A percentile compares a stretch with the other conserved stretches of the same genome.
phyloP scores from a whole-genome alignment of 2,888 invertebrate genomes.

The Drosophila phalerata region DNA sequence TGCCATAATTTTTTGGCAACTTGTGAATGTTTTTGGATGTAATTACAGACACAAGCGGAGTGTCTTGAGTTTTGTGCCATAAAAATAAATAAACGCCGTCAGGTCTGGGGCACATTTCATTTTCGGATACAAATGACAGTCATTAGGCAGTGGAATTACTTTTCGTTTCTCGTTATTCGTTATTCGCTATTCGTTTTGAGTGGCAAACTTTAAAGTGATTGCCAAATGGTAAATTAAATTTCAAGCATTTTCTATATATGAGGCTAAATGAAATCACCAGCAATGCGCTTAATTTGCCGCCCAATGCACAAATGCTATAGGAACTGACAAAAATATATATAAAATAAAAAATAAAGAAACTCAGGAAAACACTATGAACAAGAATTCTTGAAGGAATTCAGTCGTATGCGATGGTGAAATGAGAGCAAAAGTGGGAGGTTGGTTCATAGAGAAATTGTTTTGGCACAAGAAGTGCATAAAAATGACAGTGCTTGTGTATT shows the following conservation, averaged over 20 bases:
- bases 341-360: too few relatives aligned
- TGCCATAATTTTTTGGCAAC: conserved; percentile 58
- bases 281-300: conserved; percentile 76
- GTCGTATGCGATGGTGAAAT: conserved; percentile 28
- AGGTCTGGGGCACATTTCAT: conserved; percentile 62
- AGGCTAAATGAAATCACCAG: conserved; percentile 66
- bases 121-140: conserved; percentile 69
- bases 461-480: conserved; percentile 74
- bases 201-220: conserved; percentile 64
- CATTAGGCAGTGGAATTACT: conserved; percentile 69
- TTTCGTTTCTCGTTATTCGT: conserved; percentile 45
- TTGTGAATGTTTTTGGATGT: conserved; percentile 53
- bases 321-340: conserved; percentile 8
- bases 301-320: conserved; percentile 58
- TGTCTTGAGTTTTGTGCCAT: conserved; percentile 47
- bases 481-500: conserved; percentile 74
- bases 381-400: conserved; percentile 31
- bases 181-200: conserved; percentile 2
- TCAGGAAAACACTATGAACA: conserved; percentile 14
- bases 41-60: conserved; percentile 61
- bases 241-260: conserved; percentile 54
- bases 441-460: conserved; percentile 66
- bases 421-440: conserved; percentile 10
- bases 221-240: conserved; percentile 61
- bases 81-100: conserved; percentile 69